Conservation (phyloP, 23 tunicate genomes). For the Phallusia fumigata region DNA sequence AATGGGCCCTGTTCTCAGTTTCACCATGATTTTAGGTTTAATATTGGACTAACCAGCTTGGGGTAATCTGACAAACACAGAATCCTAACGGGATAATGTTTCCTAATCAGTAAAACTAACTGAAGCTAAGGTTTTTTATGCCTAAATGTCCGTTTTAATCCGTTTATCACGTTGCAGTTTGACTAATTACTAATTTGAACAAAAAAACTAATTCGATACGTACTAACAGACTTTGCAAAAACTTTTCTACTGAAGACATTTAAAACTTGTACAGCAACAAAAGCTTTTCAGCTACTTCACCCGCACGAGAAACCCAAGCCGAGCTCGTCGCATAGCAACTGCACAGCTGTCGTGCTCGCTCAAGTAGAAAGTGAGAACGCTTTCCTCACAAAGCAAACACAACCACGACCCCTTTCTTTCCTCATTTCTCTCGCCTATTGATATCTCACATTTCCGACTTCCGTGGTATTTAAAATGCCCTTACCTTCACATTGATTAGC, state of each 20-base stretch:
- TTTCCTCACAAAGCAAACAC: neutral
- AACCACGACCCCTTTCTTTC: neutral
- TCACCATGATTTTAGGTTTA: slow-evolving; percentile 46
- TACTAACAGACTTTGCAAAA: neutral
- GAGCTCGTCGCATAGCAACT: neutral
- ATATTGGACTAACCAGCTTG: no score
- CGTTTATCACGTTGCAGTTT: neutral
- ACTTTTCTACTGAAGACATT: neutral
- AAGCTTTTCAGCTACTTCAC: neutral
- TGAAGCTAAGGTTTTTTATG: neutral
- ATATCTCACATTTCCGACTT: no score
- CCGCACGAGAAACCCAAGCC: slow-evolving; percentile 2
- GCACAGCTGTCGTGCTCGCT: slow-evolving; percentile 8
- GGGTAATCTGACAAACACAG: no score
- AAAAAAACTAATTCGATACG: neutral
- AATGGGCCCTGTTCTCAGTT: slow-evolving; percentile 67
- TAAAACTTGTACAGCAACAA: slow-evolving; percentile 5
- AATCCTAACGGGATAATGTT: no score
- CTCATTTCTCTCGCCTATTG: neutral
- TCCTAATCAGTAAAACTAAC: no score
- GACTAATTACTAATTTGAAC: no score
- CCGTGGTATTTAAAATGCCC: no score
- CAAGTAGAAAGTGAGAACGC: slow-evolving; percentile 7
- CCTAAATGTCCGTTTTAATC: neutral
- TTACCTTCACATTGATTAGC: no score